phyloP scores from a whole-genome alignment of 2,113 vertebrate genomes.

The Neolamprologus toae region DNA sequence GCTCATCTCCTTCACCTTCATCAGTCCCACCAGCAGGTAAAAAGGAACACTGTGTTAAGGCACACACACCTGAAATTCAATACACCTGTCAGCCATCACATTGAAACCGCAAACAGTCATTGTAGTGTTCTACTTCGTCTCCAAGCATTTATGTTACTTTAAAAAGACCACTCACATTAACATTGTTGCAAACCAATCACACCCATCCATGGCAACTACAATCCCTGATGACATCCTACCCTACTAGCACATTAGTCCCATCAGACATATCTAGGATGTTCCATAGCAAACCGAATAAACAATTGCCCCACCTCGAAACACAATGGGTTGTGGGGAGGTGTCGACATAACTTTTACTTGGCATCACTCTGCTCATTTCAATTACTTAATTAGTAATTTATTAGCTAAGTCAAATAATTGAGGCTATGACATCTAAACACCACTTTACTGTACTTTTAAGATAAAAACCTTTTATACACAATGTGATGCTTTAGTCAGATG shows the following conservation, averaged over 20 bases:
- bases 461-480: not conserved
- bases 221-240: not conserved
- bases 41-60: not conserved
- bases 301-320: not conserved
- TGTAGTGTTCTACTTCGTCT: not conserved
- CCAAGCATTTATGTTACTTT: not conserved
- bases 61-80: not conserved
- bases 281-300: not conserved
- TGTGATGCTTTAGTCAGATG: not conserved
- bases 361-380: not conserved
- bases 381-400: not conserved
- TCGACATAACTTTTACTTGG: not conserved
- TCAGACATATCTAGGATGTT: not conserved
- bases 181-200: not conserved
- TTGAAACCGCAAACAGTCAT: not conserved
- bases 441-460: not conserved
- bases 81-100: not conserved
- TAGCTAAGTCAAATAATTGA: not conserved
- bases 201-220: not conserved
- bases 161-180: not conserved
- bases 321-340: not conserved
- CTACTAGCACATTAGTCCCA: not conserved
- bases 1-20: constrained; percentile 94
- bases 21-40: constrained; percentile 90
- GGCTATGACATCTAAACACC: not conserved